A percentile compares a stretch with the other conserved stretches of the same genome.
These are phyloP conservation scores for Drosophila watanabei DNA, from an alignment of 1,140 invertebrate species.

Conservation along the genomic window DNA sequence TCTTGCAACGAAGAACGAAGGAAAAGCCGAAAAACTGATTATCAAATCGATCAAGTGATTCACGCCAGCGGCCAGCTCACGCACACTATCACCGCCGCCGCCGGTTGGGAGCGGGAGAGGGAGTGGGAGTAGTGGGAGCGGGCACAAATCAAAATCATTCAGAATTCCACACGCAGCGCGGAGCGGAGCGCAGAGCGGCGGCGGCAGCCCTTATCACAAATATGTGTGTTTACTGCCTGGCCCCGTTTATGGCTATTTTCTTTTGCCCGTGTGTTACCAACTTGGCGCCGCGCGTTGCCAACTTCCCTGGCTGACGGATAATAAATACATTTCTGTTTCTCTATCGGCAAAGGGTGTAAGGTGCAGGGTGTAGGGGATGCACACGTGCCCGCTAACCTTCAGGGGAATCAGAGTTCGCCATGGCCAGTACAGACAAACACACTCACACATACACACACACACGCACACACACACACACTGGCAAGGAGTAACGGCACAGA, in stretches of 20 bases:
- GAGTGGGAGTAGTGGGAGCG: neutral
- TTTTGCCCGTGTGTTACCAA: conserved; percentile 27
- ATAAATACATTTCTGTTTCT: conserved; percentile 8
- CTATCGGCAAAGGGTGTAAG: neutral
- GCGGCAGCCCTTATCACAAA: conserved; percentile 32
- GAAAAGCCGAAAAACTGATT: conserved; percentile 39
- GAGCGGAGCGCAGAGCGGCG: neutral
- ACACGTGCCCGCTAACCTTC: conserved; percentile 17
- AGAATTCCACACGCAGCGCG: conserved; percentile 34
- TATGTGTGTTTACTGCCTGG: conserved; percentile 22
- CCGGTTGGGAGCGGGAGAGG: neutral
- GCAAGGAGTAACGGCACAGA: conserved; percentile 35
- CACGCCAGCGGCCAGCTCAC: conserved; percentile 34
- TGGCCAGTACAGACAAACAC: conserved; percentile 10
- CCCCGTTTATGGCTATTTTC: conserved; percentile 35
- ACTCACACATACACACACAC: conserved; percentile 1
- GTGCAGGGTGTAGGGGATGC: conserved; percentile 14
- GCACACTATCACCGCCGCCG: conserved; percentile 8
- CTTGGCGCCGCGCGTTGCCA: conserved; percentile 14
- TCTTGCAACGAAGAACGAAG: neutral
- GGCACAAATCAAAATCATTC: conserved; percentile 42
- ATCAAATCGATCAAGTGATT: conserved; percentile 61
- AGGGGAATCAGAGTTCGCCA: conserved; percentile 8
- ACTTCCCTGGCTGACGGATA: conserved; percentile 4
- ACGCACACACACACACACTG: conserved; percentile 9